Evolutionary conservation across 2,797 vertebrate genomes (phyloP).

Genomic region (Pseudopleuronectes americanus): DNA sequence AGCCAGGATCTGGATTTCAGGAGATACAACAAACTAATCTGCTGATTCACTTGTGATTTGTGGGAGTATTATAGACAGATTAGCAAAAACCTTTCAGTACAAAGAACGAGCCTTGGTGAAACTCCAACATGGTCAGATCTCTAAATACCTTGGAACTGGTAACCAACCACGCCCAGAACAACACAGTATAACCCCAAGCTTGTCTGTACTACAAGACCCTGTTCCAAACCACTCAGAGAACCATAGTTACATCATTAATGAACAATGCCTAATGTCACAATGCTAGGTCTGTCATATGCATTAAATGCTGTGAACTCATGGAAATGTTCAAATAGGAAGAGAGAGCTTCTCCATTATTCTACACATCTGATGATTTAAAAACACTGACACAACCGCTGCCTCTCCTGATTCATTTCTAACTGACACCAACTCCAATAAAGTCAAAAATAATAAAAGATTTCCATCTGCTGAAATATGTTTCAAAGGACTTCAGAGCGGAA

Average conservation of each 20-base stretch:
- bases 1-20: conserved; percentile 31
- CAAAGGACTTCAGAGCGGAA: conserved; percentile 1
- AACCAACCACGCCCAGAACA: conserved; percentile 43
- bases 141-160: conserved; percentile 47
- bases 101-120: conserved; percentile 24
- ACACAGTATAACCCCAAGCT: conserved; percentile 50
- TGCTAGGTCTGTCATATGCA: conserved; percentile 6
- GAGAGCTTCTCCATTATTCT: conserved; percentile 7
- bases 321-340: background rate
- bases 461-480: conserved; percentile 27
- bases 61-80: conserved; percentile 54
- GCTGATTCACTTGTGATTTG: conserved; percentile 44
- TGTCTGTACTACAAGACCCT: conserved; percentile 35
- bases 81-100: conserved; percentile 42
- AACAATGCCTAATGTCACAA: conserved; percentile 1
- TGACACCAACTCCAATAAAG: conserved; percentile 1
- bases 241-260: conserved; percentile 3
- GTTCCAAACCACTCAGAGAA: conserved; percentile 27
- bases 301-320: too few relatives aligned
- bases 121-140: conserved; percentile 42
- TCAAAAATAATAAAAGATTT: conserved; percentile 2
- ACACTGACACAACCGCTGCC: conserved; percentile 3
- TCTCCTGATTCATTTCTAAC: conserved; percentile 13
- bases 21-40: conserved; percentile 37
- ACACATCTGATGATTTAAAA: conserved; percentile 14